Evolutionary conservation across 2,797 vertebrate species (phyloP), one percentile per base, ranked within the genome.

Genomic region (Erethizon dorsatum): DNA sequence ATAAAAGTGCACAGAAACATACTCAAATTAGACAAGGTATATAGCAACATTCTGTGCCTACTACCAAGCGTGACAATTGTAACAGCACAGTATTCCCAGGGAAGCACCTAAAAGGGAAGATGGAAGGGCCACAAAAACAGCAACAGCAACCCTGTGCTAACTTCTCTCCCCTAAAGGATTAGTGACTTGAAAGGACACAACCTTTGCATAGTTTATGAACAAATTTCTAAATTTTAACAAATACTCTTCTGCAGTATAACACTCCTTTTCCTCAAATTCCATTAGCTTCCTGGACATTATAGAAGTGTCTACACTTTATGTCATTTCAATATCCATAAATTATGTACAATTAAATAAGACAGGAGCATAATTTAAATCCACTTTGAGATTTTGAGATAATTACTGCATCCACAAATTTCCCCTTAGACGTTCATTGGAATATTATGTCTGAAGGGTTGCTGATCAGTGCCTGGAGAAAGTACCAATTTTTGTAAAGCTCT

Each of bases 351-450:
- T 52, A 84, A 54, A 59, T 83, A 87, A 71, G 41, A 50, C 33
- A 91, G 2, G 26, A 85, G 41, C 28, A 77, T 77, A 82, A 85
- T 52, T 80, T 37, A 92, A 87, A 31, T 77, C 28, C n/a, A 95
- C 3, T 71, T 71, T 71, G 69, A 41, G n/a, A 69, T 69, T 65
- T 41, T 83, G 31, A 82, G 3, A 67, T 88, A 82, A 83, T 50
- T 24, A 50, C n/a, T 93, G 33, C 18, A 67, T 24, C 8, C 41
- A 65, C 37, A 93, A 75, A 61, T 13, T 15, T 83, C 50, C 63
- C 4, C 7, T 83, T 41, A 54, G 13, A 47, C 6, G 78, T 28
- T 90, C 24, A 71, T 0, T 59, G 54, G 9, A 61, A 83, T 2
- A 37, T 9, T 2, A 31, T 83, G 63, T 85, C 65, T 78, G 50